These are phyloP conservation scores for Microtus oregoni DNA, from an alignment of 2,113 vertebrate genomes.

Conservation along the genomic window DNA sequence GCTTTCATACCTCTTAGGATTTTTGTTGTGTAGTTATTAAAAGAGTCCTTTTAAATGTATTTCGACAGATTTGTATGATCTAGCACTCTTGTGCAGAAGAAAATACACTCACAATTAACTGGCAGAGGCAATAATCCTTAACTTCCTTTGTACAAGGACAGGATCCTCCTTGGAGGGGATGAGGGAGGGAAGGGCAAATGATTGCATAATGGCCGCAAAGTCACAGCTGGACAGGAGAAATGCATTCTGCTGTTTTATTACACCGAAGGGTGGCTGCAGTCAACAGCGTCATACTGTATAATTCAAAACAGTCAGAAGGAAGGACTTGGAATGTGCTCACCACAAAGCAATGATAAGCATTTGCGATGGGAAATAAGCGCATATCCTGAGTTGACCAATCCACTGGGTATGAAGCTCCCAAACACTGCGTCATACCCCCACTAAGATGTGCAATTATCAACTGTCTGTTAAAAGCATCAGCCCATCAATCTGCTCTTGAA, in stretches of 20 bases:
- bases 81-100: conserved; percentile 56
- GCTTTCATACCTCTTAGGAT: conserved; percentile 56
- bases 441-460: neutral
- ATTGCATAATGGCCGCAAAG: neutral
- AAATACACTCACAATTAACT: conserved; percentile 64
- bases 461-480: neutral
- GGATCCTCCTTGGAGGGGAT: neutral
- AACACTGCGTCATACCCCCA: neutral
- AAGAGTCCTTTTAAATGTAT: conserved; percentile 71
- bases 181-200: neutral
- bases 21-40: conserved; percentile 68
- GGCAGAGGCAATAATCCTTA: conserved; percentile 44
- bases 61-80: conserved; percentile 68
- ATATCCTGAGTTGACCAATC: neutral
- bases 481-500: neutral
- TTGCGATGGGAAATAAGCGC: neutral
- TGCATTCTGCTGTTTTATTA: neutral
- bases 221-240: neutral
- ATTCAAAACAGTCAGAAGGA: conserved; percentile 40
- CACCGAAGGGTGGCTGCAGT: neutral
- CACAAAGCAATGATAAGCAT: neutral
- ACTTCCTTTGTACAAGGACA: conserved; percentile 41
- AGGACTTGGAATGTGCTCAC: neutral
- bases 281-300: neutral
- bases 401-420: neutral